Conservation (phyloP, 2,888 invertebrate species). For the Mongoloraphidia duomilia region DNA sequence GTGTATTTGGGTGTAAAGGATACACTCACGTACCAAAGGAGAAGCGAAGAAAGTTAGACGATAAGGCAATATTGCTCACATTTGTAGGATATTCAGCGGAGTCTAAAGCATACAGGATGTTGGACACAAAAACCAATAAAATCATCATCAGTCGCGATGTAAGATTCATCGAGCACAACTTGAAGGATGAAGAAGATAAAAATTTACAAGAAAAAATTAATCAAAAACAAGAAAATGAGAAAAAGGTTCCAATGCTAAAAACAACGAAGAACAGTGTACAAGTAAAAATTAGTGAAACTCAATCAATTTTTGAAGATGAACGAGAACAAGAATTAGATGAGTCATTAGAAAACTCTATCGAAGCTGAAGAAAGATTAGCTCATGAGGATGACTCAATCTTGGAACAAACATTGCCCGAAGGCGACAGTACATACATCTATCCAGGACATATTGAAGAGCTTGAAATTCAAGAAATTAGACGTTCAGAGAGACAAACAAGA, state of each 20-base stretch:
- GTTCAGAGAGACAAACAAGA: neutral
- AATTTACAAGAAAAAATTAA: neutral
- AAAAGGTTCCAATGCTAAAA: no score
- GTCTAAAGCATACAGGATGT: neutral
- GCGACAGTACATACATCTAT: no score
- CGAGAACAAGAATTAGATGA: no score
- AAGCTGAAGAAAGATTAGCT: no score
- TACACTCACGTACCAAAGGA: neutral
- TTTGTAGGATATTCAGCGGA: neutral
- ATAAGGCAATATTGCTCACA: neutral
- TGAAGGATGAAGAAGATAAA: neutral
- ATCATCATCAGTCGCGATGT: neutral
- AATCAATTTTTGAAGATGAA: no score
- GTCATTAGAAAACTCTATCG: no score
- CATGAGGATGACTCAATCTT: no score
- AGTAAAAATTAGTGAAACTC: no score
- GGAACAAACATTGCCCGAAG: no score
- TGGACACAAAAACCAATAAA: neutral
- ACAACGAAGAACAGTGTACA: no score
- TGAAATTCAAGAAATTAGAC: no score
- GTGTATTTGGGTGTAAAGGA: constrained; percentile 13
- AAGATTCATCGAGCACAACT: neutral
- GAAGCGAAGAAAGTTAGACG: neutral
- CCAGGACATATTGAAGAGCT: no score
- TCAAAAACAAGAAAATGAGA: neutral